phyloP scores from a whole-genome alignment of 2,113 vertebrate species.

The Typhlomys cinereus region DNA sequence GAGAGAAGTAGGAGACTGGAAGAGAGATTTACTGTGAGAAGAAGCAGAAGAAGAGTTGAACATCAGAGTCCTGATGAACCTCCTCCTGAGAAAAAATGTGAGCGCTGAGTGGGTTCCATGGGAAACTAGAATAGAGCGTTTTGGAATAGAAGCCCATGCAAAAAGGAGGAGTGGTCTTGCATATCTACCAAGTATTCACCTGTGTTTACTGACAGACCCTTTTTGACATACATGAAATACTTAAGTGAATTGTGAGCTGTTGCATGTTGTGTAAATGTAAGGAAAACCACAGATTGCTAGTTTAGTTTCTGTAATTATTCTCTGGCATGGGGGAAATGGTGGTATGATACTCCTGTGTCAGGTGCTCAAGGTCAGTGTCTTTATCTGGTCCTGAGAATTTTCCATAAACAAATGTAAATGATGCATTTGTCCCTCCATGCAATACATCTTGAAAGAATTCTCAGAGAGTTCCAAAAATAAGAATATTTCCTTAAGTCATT shows the following conservation, averaged over 20 bases:
- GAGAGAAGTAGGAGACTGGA: neutral
- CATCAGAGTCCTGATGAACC: neutral
- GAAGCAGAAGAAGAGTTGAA: neutral
- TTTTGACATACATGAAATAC: neutral
- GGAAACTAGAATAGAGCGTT: neutral
- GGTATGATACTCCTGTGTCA: neutral
- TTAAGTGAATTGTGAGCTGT: neutral
- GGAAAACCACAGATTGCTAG: neutral
- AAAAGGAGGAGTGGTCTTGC: neutral
- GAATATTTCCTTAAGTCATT: neutral
- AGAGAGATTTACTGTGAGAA: neutral
- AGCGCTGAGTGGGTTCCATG: neutral
- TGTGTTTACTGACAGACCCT: neutral
- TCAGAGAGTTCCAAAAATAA: neutral
- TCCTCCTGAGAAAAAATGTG: conserved; percentile 28
- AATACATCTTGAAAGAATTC: neutral
- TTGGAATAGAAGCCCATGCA: neutral
- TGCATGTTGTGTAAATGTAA: neutral
- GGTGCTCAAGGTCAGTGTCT: neutral
- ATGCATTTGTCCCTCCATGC: neutral
- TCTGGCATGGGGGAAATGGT: neutral
- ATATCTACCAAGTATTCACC: neutral
- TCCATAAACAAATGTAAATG: neutral
- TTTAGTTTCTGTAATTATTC: neutral
- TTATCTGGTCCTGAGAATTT: neutral